Evolutionary conservation across 2,797 vertebrate genomes (phyloP).

Genomic region (Sciurus carolinensis): DNA sequence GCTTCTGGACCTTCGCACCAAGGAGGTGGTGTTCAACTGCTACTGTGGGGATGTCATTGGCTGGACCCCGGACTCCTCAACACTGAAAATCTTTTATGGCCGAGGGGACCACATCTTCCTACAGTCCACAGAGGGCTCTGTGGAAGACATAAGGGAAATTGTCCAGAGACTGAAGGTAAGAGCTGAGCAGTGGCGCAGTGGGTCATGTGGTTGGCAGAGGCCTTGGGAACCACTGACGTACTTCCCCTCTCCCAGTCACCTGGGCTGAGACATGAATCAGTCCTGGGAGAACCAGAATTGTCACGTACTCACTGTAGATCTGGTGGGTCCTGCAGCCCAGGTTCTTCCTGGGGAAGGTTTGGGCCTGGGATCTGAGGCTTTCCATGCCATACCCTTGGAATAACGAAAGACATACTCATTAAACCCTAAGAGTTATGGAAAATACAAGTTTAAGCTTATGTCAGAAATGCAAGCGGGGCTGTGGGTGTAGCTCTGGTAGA

Average conservation of each 20-base stretch:
- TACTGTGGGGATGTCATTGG: constrained; percentile 96
- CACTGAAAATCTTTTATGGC: constrained; percentile 95
- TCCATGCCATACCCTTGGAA: neutral
- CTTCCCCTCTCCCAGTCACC: neutral
- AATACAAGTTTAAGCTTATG: neutral
- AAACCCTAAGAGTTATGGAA: neutral
- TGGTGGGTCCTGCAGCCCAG: neutral
- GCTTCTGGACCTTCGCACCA: constrained; percentile 92
- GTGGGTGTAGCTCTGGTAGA: neutral
- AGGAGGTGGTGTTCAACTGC: constrained; percentile 97
- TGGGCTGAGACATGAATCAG: neutral
- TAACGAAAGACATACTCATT: neutral
- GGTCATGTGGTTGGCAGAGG: neutral
- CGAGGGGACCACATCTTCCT: constrained; percentile 95
- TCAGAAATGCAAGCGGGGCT: neutral
- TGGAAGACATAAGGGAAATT: constrained; percentile 94
- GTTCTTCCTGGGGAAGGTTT: neutral
- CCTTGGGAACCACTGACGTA: neutral
- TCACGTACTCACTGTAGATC: neutral
- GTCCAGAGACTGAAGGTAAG: constrained; percentile 96
- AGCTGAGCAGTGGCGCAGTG: accelerated
- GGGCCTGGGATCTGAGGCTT: neutral
- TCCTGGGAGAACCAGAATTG: neutral
- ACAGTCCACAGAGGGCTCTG: constrained; percentile 89
- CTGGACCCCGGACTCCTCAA: constrained; percentile 93